Base-by-base conservation (phyloP, 92 coral and sea anemone species). In the Phenganax stokvisi region DNA sequence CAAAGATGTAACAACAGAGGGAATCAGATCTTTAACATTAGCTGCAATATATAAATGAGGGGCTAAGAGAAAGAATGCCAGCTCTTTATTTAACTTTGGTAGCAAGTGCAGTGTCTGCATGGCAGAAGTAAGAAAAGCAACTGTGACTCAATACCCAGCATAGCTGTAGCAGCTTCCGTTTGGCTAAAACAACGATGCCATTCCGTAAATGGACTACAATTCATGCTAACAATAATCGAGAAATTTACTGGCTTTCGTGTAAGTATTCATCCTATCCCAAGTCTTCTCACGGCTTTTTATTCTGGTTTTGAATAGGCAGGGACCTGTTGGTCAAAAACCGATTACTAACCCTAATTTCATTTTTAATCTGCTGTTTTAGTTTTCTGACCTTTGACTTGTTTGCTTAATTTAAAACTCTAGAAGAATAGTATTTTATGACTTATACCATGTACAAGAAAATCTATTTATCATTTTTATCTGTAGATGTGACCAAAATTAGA, bases 21-120 rank as follows among this genome's bases (percentile, higher is more conserved):
- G 80, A 11, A 84, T 87, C 57, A 56, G 78, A 57, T 58, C 54
- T 16, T 65, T 87, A 28, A 61, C 87, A 53, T 17, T 87, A 0
- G 13, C 56, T 13, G 65, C 79, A 3, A 75, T 20, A 20, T 20
- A 20, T 79, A 17, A 62, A 86, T 71, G 53, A 28, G 9, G 83
- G 84, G 28, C 57, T 84, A 51, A 71, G 73, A 53, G 68, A 79
- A 8, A 65, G 85, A 16, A 25, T 56, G 44, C 90, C 82, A 17
- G 59, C 84, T 51, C 51, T 87, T 29, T 84, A 87, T 54, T 87
- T 87, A 77, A 69, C 79, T 17, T 63, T 83, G 85, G 79, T 87
- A 85, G 84, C 87, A 27, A 75, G 58, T 25, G 87, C 83, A 44
- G 69, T 47, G 59, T 82, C 87, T 57, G 25, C 25, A 20, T 20